Base-by-base conservation (phyloP, 2,888 invertebrate species). In the Ophion obscuratus region DNA sequence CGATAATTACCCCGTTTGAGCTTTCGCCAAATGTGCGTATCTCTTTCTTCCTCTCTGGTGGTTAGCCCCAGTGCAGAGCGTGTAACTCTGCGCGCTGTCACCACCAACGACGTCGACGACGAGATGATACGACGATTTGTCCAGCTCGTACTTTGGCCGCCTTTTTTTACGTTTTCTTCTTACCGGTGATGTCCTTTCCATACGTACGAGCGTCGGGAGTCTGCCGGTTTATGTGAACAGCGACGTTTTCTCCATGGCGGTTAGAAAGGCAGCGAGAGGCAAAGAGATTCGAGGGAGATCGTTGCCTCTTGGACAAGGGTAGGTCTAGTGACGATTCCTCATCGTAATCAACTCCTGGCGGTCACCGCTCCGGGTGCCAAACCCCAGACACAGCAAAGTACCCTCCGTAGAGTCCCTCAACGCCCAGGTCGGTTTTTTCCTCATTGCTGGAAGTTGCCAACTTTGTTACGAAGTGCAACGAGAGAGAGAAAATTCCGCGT, bases 1-100 rank as follows among this genome's bases (percentile, higher is more conserved):
- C 40, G 76, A 85, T 85, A 83, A 75, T 85, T 80, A 85, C 77
- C 80, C 79, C 80, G 85, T 80, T 83, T 83, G 85, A 85, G 73
- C 79, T 77, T 85, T 83, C 71, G 83, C 85, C 83, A 85, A 83
- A 85, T 73, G 80, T 17, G 62, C 70, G 59, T 27, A 17, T 44
- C 31, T 24, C 61, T 61, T 24, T 11, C 61, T 61, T 11, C 24
- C 40, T 62, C 61, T 40, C 61, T 61, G 64, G 11, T 31, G 64
- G 31, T 53, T 61, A 61, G 61, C 20, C 44, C 24, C 62, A 62
- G 24, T 5, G 40, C 9, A 40, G 59, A 75, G 31, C n/a, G 11
- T 62, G 44, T 77, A 59, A 31, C 40, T 17, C 14, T 17, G 62
- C 31, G 36, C 59, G 67, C 66, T 80, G 80, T 80, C 80, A 80